Base-by-base conservation (phyloP, 2,888 invertebrate species). In the Cheilosia vulpina region DNA sequence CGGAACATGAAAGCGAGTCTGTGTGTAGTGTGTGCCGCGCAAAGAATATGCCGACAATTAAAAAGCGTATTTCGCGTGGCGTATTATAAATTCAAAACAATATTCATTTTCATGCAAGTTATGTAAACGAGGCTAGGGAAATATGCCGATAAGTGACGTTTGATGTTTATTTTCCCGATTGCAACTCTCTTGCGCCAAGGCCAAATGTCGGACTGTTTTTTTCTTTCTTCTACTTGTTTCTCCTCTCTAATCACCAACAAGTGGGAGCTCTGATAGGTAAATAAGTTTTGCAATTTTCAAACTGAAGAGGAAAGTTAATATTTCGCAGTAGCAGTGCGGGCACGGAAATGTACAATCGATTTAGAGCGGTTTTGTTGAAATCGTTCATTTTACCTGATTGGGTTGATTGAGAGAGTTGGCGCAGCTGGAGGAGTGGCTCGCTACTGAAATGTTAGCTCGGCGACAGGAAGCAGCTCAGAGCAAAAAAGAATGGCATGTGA, bases 1-100 rank as follows among this genome's bases (percentile, higher is more conserved):
- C 73, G 63, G 69, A 69, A 71, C 79, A 79, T 75, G 65, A 84
- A 84, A 79, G 71, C 65, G 27, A 47, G 60, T 43, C 34, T 19
- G 45, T 31, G 5, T 58, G 41, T 80, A 27, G 6, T 27, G 31
- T 31, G 31, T 31, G 24, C 45, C 65, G 31, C 57, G 13, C 65
- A 71, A 71, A 75, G 69, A 63, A 63, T 52, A n/a, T 78, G 84
- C 79, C 79, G 84, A 79, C 83, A 83, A 65, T 73, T 79, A 80
- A 71, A 77, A 71, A 47, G 13, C 63, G 55, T 50, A 13, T 58
- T 79, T 84, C 65, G 69, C 79, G 79, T 79, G 79, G 79, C 78
- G 31, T 65, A 66, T 68, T 53, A 52, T 45, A 75, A 65, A 53
- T 34, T 17, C 38, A 73, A 63, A 50, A 58, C 9, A 38, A 68